These are phyloP conservation scores for Acanthoscelides obtectus DNA, from an alignment of 2,888 invertebrate species.

Conservation along the genomic window DNA sequence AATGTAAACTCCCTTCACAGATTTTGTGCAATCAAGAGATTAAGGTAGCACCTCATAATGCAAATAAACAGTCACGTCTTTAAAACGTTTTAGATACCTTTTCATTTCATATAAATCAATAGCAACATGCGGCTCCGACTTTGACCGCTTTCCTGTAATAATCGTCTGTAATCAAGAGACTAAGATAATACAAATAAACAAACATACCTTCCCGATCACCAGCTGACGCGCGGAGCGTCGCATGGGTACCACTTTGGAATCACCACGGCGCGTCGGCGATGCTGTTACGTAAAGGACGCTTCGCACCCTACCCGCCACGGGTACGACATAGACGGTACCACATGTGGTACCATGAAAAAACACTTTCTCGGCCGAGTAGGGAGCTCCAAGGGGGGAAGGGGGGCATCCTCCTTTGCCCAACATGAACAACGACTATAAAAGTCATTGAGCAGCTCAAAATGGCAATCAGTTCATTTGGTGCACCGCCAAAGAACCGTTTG, in stretches of 20 bases:
- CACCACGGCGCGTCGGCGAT: constrained; percentile 11
- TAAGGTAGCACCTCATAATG: too few relatives aligned
- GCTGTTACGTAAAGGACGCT: constrained; percentile 45
- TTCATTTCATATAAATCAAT: too few relatives aligned
- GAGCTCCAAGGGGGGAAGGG: constrained; percentile 11
- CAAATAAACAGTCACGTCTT: too few relatives aligned
- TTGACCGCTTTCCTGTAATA: too few relatives aligned
- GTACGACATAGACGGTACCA: not conserved
- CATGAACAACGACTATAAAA: constrained; percentile 51
- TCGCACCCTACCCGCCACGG: constrained; percentile 13
- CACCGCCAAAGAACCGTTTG: constrained; percentile 23
- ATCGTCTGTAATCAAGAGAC: too few relatives aligned
- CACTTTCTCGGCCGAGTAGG: constrained; percentile 36
- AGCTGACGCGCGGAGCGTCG: not conserved
- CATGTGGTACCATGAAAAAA: constrained; percentile 27
- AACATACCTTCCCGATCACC: not conserved
- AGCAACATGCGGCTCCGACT: too few relatives aligned
- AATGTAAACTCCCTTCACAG: too few relatives aligned
- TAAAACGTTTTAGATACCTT: too few relatives aligned
- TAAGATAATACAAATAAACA: too few relatives aligned
- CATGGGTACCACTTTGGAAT: not conserved
- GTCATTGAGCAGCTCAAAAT: constrained; percentile 50
- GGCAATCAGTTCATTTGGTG: constrained; percentile 54
- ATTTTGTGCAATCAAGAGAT: too few relatives aligned
- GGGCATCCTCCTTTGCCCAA: not conserved